phyloP scores from a whole-genome alignment of 2,113 vertebrate genomes.

The Willisornis vidua region DNA sequence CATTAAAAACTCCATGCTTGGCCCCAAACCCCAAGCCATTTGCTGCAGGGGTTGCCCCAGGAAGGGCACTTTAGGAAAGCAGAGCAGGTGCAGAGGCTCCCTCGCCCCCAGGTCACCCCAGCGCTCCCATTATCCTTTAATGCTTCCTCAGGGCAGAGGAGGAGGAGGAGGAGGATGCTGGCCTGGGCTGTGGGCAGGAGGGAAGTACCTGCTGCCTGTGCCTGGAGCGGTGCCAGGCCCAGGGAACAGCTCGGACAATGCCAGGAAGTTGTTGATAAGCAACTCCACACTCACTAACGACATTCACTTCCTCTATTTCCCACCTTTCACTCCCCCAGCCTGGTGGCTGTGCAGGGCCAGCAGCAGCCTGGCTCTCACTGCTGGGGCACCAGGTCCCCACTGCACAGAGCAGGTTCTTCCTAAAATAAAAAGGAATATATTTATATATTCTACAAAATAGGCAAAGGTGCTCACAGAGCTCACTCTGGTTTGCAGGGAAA shows the following conservation, averaged over 20 bases:
- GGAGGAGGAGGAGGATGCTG: background rate
- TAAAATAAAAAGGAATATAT: background rate
- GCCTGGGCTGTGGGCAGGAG: background rate
- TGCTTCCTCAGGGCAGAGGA: background rate
- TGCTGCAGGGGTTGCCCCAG: background rate
- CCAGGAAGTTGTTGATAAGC: constrained; percentile 55
- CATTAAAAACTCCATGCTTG: background rate
- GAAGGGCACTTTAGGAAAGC: background rate
- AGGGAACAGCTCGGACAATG: constrained; percentile 3
- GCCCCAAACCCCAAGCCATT: fast-evolving
- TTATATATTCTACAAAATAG: background rate
- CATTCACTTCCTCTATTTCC: constrained; percentile 61
- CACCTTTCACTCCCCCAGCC: constrained; percentile 31
- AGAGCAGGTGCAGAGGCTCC: background rate
- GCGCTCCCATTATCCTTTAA: background rate
- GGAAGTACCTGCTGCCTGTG: constrained; percentile 30
- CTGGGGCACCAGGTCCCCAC: fast-evolving
- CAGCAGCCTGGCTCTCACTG: fast-evolving
- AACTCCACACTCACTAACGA: background rate
- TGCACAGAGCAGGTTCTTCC: background rate
- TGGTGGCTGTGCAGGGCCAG: background rate
- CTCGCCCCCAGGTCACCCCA: background rate
- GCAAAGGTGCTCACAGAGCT: background rate
- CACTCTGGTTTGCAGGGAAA: background rate
- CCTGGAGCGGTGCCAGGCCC: background rate